phyloP scores from a whole-genome alignment of 1,140 invertebrate genomes.

The Rhizoglyphus robini region DNA sequence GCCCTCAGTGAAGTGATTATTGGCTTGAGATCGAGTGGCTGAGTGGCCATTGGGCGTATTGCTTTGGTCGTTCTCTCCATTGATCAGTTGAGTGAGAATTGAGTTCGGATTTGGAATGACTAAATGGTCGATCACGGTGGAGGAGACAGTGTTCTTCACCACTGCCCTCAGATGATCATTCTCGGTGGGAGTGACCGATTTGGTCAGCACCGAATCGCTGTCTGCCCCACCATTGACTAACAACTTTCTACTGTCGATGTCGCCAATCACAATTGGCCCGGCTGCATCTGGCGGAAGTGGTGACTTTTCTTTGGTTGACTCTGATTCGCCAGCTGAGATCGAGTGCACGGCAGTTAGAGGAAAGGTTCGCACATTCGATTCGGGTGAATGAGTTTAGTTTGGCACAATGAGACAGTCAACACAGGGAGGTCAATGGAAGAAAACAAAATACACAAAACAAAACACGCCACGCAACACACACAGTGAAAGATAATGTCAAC shows the following conservation, averaged over 20 bases:
- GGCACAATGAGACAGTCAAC: too few relatives aligned
- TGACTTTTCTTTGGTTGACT: neutral
- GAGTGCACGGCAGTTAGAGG: too few relatives aligned
- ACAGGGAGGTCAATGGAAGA: too few relatives aligned
- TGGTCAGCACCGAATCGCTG: neutral
- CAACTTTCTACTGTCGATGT: neutral
- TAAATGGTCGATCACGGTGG: neutral
- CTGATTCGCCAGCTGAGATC: neutral
- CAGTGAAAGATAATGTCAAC: too few relatives aligned
- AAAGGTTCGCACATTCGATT: too few relatives aligned
- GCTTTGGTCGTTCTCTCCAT: neutral
- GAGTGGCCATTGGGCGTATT: neutral
- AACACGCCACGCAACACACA: too few relatives aligned
- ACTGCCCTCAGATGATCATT: neutral
- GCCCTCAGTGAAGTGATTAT: too few relatives aligned
- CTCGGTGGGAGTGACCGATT: neutral
- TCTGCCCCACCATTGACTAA: neutral
- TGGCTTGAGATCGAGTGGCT: neutral
- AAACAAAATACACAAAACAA: neutral
- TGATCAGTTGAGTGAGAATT: neutral
- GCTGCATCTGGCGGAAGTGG: neutral
- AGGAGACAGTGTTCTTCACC: neutral
- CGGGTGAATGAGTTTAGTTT: too few relatives aligned
- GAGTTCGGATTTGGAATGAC: slow-evolving; percentile 9
- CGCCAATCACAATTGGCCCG: neutral